These are phyloP conservation scores for Tillus elongatus DNA, from an alignment of 2,888 invertebrate species.

Conservation along the genomic window DNA sequence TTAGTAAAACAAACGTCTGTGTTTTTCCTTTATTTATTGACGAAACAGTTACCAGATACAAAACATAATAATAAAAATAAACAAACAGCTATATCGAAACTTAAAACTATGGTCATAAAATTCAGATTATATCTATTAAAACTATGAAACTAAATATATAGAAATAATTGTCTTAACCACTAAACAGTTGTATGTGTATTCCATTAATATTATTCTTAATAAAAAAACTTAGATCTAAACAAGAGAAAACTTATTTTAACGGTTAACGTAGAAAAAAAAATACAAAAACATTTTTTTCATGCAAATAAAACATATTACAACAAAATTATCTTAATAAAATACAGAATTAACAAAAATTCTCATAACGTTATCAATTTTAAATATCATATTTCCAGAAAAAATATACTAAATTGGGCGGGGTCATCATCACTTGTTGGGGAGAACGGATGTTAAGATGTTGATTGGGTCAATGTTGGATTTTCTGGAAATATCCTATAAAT, in stretches of 20 bases:
- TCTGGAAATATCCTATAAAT: slow-evolving; percentile 20
- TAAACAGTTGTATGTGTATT: slow-evolving; percentile 40
- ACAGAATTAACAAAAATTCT: slow-evolving; percentile 6
- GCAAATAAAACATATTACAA: slow-evolving; percentile 13
- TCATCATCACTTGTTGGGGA: slow-evolving; percentile 21
- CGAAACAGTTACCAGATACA: slow-evolving; percentile 13
- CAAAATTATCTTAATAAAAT: slow-evolving; percentile 8
- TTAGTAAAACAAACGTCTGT: no score
- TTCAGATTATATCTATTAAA: no score
- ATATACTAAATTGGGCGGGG: slow-evolving; percentile 20
- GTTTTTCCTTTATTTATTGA: slow-evolving; percentile 13
- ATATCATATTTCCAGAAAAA: slow-evolving; percentile 11
- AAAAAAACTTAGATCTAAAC: slow-evolving; percentile 12
- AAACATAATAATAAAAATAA: slow-evolving; percentile 10
- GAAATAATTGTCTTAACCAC: slow-evolving; percentile 5
- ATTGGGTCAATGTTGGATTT: slow-evolving; percentile 12
- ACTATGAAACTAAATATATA: slow-evolving; percentile 13
- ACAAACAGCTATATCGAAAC: slow-evolving; percentile 12
- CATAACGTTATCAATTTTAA: not conserved
- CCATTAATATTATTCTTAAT: slow-evolving; percentile 24
- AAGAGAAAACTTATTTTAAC: slow-evolving; percentile 21
- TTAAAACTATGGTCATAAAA: slow-evolving; percentile 9
- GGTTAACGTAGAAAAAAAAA: slow-evolving; percentile 14
- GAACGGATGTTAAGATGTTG: slow-evolving; percentile 18
- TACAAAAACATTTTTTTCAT: slow-evolving; percentile 3